Conservation (phyloP, 2,888 invertebrate genomes). For the Chironomus tentans region DNA sequence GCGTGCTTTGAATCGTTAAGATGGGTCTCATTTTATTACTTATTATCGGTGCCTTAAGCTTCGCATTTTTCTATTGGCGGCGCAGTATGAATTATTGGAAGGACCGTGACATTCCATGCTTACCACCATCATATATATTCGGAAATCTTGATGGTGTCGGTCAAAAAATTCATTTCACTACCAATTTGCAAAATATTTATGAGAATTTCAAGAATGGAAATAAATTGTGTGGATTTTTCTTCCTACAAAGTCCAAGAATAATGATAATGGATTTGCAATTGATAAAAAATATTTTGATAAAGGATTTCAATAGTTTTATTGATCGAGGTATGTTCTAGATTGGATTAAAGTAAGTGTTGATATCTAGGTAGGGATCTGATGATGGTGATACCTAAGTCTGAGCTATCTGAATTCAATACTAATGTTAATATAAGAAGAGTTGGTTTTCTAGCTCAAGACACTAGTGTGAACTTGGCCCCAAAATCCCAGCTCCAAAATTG, state of each 20-base stretch:
- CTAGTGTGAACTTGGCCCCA: too few relatives aligned
- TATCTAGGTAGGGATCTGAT: too few relatives aligned
- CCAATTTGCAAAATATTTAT: constrained; percentile 5
- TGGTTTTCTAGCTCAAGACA: too few relatives aligned
- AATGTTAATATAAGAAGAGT: too few relatives aligned
- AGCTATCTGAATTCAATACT: too few relatives aligned
- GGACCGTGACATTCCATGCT: neutral
- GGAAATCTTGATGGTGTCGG: constrained; percentile 12
- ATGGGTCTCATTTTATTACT: neutral
- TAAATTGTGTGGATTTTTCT: constrained; percentile 21
- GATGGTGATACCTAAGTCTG: too few relatives aligned
- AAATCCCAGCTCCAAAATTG: too few relatives aligned
- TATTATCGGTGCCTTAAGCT: neutral
- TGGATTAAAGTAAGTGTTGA: neutral
- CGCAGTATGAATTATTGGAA: neutral
- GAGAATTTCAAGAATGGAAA: constrained; percentile 13
- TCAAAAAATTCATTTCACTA: neutral
- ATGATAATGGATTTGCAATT: constrained; percentile 18
- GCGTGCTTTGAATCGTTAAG: neutral
- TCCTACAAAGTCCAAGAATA: neutral
- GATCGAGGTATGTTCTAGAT: neutral
- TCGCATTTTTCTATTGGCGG: constrained; percentile 1
- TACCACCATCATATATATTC: neutral
- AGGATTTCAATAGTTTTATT: constrained; percentile 18
- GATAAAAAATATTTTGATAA: constrained; percentile 21